These are phyloP conservation scores for Priocnemis perturbator DNA, from an alignment of 2,888 invertebrate species.

Conservation along the genomic window DNA sequence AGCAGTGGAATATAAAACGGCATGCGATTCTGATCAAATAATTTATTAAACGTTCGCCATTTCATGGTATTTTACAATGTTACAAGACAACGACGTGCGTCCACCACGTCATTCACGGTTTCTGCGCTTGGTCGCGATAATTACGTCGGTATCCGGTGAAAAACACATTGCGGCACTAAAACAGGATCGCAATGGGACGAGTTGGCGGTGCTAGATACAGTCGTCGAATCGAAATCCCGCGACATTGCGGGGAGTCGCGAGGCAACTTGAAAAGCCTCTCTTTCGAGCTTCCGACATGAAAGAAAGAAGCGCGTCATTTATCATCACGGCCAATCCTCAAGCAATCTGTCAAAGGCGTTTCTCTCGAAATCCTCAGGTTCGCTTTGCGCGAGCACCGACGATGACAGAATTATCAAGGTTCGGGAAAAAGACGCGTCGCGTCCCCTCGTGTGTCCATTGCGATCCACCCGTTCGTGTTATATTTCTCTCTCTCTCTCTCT, in stretches of 20 bases:
- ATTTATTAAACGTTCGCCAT: slow-evolving; percentile 65
- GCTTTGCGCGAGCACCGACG: neutral
- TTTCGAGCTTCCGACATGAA: too few relatives aligned
- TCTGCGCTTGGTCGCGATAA: slow-evolving; percentile 40
- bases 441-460: slow-evolving; percentile 9
- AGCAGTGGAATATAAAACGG: neutral
- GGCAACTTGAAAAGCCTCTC: too few relatives aligned
- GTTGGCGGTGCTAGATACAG: neutral
- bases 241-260: too few relatives aligned
- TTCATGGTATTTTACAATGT: slow-evolving; percentile 64
- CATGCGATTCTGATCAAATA: slow-evolving; percentile 58
- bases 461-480: neutral
- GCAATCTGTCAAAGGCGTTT: slow-evolving; percentile 1
- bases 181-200: slow-evolving; percentile 29
- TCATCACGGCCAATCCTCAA: neutral
- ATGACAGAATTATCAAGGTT: too few relatives aligned
- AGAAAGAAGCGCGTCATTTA: too few relatives aligned
- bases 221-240: neutral
- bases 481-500: neutral
- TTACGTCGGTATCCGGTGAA: slow-evolving; percentile 54
- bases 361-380: neutral
- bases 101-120: slow-evolving; percentile 32
- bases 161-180: slow-evolving; percentile 61
- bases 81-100: slow-evolving; percentile 52
- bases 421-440: too few relatives aligned